Base-by-base conservation (phyloP, 2,113 vertebrate genomes). In the Pomatostomus ruficeps region DNA sequence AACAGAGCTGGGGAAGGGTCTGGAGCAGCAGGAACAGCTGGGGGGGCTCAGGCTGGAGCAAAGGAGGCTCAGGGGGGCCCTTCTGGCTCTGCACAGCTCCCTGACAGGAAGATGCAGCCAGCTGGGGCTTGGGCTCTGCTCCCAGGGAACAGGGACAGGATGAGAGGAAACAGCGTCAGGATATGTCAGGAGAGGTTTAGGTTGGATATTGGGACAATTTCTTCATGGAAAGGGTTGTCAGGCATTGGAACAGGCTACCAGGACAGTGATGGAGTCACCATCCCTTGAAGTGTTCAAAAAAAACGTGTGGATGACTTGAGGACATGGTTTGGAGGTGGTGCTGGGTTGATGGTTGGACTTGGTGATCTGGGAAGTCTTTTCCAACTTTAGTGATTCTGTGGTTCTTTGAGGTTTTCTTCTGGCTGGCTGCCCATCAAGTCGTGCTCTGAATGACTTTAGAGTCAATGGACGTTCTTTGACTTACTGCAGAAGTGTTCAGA, bases 61-160 rank as follows among this genome's bases (percentile, higher is more conserved):
- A 12, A 74, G 8, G 11, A 57, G 21, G 14, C 23, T 49, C 7
- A 11, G 12, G 21, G 21, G 5, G 25, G 14, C 25, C 21, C 49
- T 42, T 63, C 13, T 72, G 14, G 12, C 15, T 57, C 31, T 72
- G 5, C 22, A 74, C 24, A 48, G 7, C 17, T 49, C 58, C 31
- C 25, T 57, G 31, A 23, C 12, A 57, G 14, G 26, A 72, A 4
- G 31, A 2, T 8, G 31, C 17, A 55, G 57, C 57, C 48, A 22
- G n/a, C 29, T 35, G 21, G 57, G 4, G 25, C 13, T 52, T 0
- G 0, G 24, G 38, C 57, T 63, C 24, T 79, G 21, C 25, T 79
- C 26, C 31, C 42, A 43, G 22, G 10, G 36, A 42, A 14, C 31
- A 62, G 42, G 10, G 59, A 65, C 31, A 31, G 31, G 36, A 31